Conservation (phyloP, 2,888 invertebrate species). For the Morpho deidamia region DNA sequence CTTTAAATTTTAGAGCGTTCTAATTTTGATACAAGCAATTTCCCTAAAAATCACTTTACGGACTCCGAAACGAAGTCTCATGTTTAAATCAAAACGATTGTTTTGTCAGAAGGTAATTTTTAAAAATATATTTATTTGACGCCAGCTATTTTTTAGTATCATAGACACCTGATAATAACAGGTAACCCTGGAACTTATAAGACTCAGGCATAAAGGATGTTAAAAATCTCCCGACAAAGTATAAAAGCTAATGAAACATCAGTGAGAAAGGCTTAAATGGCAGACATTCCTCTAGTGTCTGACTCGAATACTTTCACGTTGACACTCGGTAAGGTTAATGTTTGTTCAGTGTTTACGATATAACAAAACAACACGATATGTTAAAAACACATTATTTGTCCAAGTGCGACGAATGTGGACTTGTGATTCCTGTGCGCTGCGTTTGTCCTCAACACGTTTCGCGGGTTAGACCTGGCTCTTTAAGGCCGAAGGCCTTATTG, state of each 20-base stretch:
- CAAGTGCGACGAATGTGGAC: conserved; percentile 74
- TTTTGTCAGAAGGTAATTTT: no score
- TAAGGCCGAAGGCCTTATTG: conserved; percentile 65
- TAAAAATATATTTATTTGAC: no score
- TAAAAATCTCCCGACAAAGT: neutral
- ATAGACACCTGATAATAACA: no score
- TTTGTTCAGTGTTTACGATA: conserved; percentile 77
- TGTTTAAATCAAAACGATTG: no score
- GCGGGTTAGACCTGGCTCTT: conserved; percentile 55
- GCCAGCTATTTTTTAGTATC: no score
- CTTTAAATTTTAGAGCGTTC: no score
- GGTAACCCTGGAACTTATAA: no score
- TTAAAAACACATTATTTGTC: conserved; percentile 78
- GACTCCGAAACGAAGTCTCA: no score
- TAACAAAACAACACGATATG: conserved; percentile 78
- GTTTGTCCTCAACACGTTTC: conserved; percentile 73
- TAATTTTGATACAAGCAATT: no score
- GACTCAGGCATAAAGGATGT: no score
- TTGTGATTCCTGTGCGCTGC: conserved; percentile 62
- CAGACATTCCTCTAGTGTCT: conserved; percentile 55
- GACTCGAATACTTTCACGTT: conserved; percentile 51
- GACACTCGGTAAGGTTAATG: conserved; percentile 47
- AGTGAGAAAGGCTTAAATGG: conserved; percentile 36
- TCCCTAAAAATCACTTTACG: no score
- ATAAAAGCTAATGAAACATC: neutral